Evolutionary conservation across 2,888 invertebrate genomes (phyloP).

Genomic region (Xestia xanthographa): DNA sequence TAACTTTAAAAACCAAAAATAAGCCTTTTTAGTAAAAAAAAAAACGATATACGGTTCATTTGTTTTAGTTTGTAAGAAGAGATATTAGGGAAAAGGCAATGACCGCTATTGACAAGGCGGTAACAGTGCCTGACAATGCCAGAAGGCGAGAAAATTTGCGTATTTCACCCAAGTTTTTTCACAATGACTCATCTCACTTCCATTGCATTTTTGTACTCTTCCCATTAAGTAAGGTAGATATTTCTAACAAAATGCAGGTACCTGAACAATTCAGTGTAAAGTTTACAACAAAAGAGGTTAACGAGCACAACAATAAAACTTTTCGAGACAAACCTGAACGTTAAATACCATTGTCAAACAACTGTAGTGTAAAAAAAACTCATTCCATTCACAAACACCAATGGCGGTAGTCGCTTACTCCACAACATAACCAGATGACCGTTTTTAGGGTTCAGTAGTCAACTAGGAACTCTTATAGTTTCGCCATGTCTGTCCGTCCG

Average conservation of each 20-base stretch:
- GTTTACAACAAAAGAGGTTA: constrained; percentile 5
- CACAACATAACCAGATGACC: constrained; percentile 50
- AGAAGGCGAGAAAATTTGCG: not conserved
- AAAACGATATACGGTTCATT: no score
- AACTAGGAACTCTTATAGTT: no score
- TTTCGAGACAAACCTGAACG: constrained; percentile 17
- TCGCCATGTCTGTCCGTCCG: no score
- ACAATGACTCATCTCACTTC: not conserved
- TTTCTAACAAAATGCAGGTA: not conserved
- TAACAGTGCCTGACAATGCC: not conserved
- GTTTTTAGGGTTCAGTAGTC: no score
- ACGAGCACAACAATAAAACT: constrained; percentile 19
- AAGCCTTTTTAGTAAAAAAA: no score
- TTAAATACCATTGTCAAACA: constrained; percentile 21
- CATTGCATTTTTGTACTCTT: not conserved
- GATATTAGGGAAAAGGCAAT: no score
- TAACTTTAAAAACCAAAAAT: no score
- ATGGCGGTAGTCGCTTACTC: constrained; percentile 23
- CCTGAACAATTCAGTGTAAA: not conserved
- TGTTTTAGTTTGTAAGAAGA: no score
- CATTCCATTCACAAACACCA: constrained; percentile 29
- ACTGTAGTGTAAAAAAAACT: constrained; percentile 14
- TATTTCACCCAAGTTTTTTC: not conserved
- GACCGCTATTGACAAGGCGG: no score
- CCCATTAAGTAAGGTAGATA: not conserved